Evolutionary conservation across 2,888 invertebrate species (phyloP).

Genomic region (Chrysina gloriosa): DNA sequence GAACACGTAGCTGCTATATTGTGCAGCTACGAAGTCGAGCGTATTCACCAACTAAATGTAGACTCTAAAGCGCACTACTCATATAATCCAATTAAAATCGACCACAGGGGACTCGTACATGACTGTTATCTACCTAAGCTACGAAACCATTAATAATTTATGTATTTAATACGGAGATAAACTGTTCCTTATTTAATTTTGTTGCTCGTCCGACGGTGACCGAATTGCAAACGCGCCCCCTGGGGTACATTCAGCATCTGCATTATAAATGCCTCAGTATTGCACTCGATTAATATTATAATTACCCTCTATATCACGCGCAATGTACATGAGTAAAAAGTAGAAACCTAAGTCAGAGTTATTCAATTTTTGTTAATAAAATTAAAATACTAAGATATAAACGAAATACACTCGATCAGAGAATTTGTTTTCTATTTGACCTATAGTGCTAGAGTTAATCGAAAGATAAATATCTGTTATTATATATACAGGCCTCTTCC

Average conservation of each 20-base stretch:
- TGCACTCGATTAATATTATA: background rate
- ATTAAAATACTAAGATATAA: no score
- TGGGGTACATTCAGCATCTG: background rate
- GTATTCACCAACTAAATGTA: constrained; percentile 4
- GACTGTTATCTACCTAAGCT: constrained; percentile 62
- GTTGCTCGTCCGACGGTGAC: constrained; percentile 12
- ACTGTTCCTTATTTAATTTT: constrained; percentile 43
- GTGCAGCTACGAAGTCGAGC: background rate
- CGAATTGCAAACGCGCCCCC: background rate
- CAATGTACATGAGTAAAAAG: no score
- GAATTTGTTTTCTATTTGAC: no score
- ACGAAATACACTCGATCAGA: no score
- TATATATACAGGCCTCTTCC: no score
- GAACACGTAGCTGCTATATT: background rate
- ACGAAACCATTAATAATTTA: constrained; percentile 61
- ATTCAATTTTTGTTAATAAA: no score
- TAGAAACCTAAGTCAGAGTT: no score
- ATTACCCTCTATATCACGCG: background rate
- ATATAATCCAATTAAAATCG: constrained; percentile 64
- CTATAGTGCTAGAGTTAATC: no score
- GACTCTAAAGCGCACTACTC: constrained; percentile 49
- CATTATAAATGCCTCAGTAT: constrained; percentile 11
- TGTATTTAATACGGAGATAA: constrained; percentile 57
- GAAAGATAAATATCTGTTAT: no score
- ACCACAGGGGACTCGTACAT: constrained; percentile 60